Evolutionary conservation across 2,888 invertebrate genomes (phyloP), one percentile per base, ranked within the genome.

Genomic region (Eupithecia insigniata): DNA sequence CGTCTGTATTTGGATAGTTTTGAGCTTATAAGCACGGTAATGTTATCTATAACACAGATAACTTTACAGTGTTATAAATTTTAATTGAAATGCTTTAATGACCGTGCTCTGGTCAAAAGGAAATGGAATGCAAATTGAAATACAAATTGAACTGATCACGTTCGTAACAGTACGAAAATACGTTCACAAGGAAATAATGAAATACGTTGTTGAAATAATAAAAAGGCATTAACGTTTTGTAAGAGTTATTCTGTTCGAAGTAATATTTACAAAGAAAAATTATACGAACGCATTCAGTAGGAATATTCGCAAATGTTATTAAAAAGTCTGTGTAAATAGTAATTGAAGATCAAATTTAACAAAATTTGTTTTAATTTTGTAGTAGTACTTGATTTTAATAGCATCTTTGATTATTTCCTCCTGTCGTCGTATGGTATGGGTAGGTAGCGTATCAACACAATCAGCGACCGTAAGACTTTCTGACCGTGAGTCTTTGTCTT

Each of bases 51-150:
- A n/a, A n/a, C n/a, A n/a, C n/a, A n/a, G n/a, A n/a, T n/a, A n/a
- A n/a, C n/a, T n/a, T n/a, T n/a, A n/a, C n/a, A n/a, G n/a, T n/a
- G n/a, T n/a, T n/a, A n/a, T n/a, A n/a, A n/a, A n/a, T 28, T 16
- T 64, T 64, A 64, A 64, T 64, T 64, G 22, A 36, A 64, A 34
- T 14, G 8, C 22, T 36, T 64, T 61, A 60, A 60, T 67, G 30
- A 43, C 67, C 60, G 39, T 39, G 60, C 39, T 36, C 67, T 68
- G 67, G 60, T 30, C 60, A 68, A 60, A 60, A 39, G 39, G 30
- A 43, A 61, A 39, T 61, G 60, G 39, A 60, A 68, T 68, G 60
- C 28, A 39, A 43, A 68, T 68, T 39, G 32, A 68, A 67, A 60
- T 68, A 58, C 32, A 62, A 55, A 55, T 55, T 62, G 14, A 68